Base-by-base conservation (phyloP, 2,888 invertebrate species). In the Drosophila rellima region DNA sequence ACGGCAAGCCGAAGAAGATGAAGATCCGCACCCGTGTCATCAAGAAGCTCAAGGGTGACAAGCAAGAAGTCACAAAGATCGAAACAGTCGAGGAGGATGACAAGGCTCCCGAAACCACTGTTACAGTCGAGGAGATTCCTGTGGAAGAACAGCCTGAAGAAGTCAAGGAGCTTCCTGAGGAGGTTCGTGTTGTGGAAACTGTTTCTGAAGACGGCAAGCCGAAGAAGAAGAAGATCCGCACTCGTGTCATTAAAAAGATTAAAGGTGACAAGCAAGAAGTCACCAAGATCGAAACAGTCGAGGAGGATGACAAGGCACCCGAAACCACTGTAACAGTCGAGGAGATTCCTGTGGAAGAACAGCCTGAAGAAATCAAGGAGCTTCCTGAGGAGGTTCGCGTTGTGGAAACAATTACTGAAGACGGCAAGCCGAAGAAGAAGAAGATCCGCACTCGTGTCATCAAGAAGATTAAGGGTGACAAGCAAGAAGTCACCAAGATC, bases 401-500 rank as follows among this genome's bases (percentile, higher is more conserved):
- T 0, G 44, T 61, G 1, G 66, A 67, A 56, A 39, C 66, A 0
- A 55, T 67, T 2, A 3, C 61, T 2, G 47, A 67, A 20, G 67
- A 67, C 1, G 67, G 67, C 13, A 67, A 51, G 10, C 62, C 67
- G 0, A 67, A 57, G 40, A 67, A 67, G 33, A 67, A 62, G 62
- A 67, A 67, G 62, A 67, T 67, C 2, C 67, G 67, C 33, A 67
- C 67, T n/a, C 67, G 67, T 17, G 51, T 67, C 1, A 67, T 67
- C 47, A 67, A 67, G 56, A 67, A 67, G 67, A 51, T 67, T 17
- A 67, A 62, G 67, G 67, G 67, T 11, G 62, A 62, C 56, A 67
- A 61, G 3, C 62, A 67, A 57, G 62, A 67, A n/a, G 67, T 67
- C 18, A 67, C 67, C 33, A 67, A 67, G 51, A 67, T 67, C 39